Base-by-base conservation (phyloP, 2,113 vertebrate genomes). In the Psittacara wagleri region DNA sequence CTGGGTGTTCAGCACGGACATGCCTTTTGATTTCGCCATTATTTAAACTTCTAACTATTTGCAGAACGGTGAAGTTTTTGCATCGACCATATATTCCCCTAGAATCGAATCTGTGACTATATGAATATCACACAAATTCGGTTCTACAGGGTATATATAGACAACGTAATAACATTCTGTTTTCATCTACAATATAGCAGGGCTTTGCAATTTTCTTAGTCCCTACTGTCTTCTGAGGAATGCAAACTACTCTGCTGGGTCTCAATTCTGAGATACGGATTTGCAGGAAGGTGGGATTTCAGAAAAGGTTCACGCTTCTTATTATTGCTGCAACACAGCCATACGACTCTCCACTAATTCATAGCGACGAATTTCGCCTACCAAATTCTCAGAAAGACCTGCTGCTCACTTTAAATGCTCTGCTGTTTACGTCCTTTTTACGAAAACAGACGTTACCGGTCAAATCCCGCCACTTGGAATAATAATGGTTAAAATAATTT, bases 31-130 rank as follows among this genome's bases (percentile, higher is more conserved):
- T 75, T 91, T 94, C 96, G 29, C 76, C 95, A 86, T 85, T 74
- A 83, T 96, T 96, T 97, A 93, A 94, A 94, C 87, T 81, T 84
- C 95, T 94, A 97, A 97, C 94, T 94, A 95, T 97, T 96, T 97
- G 92, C 91, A 97, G 97, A 97, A 98, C 97, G 81, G 97, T 98
- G 99, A 99, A 98, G 99, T 99, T 98, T 99, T 99, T 99, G 98
- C 99, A 99, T 99, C 99, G 99, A 99, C 99, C 99, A 99, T 99
- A 99, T 99, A 99, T 99, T 99, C 99, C 99, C 99, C 99, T 99
- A 99, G 98, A 99, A 99, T 99, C 99, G 99, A 99, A 99, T 99
- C 99, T 99, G 99, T 99, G 99, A 99, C 98, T 98, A 97, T 98
- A 97, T 97, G 98, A 98, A 98, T 88, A 99, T 98, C 98, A 98